Evolutionary conservation across 2,888 invertebrate species (phyloP), one percentile per base, ranked within the genome.

Genomic region (Epiblema foenella): DNA sequence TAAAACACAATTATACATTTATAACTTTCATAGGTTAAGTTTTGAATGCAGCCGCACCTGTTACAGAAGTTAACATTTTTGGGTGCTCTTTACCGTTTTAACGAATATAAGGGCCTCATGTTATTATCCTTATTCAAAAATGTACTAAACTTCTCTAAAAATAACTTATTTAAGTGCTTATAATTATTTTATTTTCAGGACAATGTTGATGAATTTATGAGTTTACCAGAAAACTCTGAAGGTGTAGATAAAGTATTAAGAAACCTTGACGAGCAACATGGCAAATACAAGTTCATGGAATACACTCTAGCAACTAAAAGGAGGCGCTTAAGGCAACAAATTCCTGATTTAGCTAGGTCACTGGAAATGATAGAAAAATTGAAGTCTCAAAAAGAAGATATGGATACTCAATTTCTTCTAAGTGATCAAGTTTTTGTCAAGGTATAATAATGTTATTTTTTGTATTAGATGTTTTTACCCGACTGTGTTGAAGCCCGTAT

Each of bases 271-370:
- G 99, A 99, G 84, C 97, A 97, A 84, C 98, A 98, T 92, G 96
- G 97, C 73, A 99, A 99, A 94, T 99, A 99, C 88, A 98, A 99
- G 92, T 98, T 98, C 86, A 98, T 99, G 98, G 99, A 99, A 90
- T 96, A 96, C 80, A 98, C 98, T 88, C 94, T 99, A 76, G 94
- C 96, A 67, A 96, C 97, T 15, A 98, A 98, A 80, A 96, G 97
- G 77, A 95, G 96, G 81, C 95, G 98, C 88, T 93, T 99, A 72
- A 96, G 97, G 81, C 95, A 95, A 70, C 99, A 99, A 93, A 97
- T 99, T 77, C 98, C 99, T n/a, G 99, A 99, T 86, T 94, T 99
- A 77, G 96, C 97, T 79, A 95, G 98, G 75, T 98, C 99, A 0
- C 87, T 99, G 77, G 97, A 98, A 84, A 98, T 99, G 96, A 97